Base-by-base conservation (phyloP, 2,113 vertebrate species). In the Apaloderma vittatum region DNA sequence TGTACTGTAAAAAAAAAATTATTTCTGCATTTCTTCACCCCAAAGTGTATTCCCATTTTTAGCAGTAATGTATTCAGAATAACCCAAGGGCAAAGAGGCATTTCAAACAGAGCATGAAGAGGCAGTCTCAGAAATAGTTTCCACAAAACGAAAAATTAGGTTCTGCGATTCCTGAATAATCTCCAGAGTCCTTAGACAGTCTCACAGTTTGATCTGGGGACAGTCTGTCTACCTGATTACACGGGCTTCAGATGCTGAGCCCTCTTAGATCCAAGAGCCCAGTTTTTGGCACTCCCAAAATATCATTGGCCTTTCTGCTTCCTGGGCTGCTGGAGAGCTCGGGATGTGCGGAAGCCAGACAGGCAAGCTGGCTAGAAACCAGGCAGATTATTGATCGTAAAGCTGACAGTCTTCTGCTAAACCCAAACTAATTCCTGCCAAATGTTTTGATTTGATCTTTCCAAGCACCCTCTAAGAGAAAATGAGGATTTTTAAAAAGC, bases 371-470 rank as follows among this genome's bases (percentile, higher is more conserved):
- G 72, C 79, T 76, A 77, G 73, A 94, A 93, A 93, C 52, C 43
- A 70, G 67, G 62, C 40, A 86, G 52, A 91, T 92, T 92, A 92
- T 61, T 95, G 88, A 88, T 62, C 37, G 86, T 62, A 94, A 86
- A 93, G 59, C 86, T 71, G 75, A 83, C 18, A 70, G 43, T 18
- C 63, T 77, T 86, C 75, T 93, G 72, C 68, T 83, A 95, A 94
- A 97, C 75, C 37, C 37, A 94, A 95, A 92, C 3, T 2, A 59
- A 55, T 58, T 73, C 71, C 86, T 86, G 82, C 54, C 88, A 94
- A 94, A 93, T 83, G 88, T 95, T 95, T 91, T 88, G 79, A 84
- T 84, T 81, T 89, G 20, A 91, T 80, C 57, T 78, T 92, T 80
- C 72, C 83, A 91, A 70, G 36, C 46, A 92, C 14, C 12, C 32